These are phyloP conservation scores for Cheilosia grossa DNA, from an alignment of 2,888 invertebrate species.

Conservation along the genomic window DNA sequence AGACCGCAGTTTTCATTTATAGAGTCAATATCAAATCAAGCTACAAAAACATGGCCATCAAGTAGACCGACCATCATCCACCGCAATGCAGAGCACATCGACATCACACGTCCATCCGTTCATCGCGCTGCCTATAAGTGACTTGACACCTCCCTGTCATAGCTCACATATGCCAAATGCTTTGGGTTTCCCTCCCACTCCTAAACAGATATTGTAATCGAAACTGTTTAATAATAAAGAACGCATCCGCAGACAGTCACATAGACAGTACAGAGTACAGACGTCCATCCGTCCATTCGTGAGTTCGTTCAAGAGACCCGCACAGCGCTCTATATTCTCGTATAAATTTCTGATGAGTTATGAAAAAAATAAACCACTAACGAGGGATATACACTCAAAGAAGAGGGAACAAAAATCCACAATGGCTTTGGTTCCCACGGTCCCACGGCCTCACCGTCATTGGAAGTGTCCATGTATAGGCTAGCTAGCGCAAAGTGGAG, in stretches of 20 bases:
- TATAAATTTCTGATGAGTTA: slow-evolving; percentile 71
- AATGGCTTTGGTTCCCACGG: slow-evolving; percentile 71
- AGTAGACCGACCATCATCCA: slow-evolving; percentile 29
- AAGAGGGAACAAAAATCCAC: slow-evolving; percentile 67
- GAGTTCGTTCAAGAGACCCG: slow-evolving; percentile 35
- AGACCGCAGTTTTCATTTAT: slow-evolving; percentile 18
- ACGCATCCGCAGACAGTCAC: slow-evolving; percentile 58
- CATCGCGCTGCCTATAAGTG: slow-evolving; percentile 32
- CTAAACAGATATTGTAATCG: slow-evolving; percentile 47
- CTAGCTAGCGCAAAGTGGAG: slow-evolving; percentile 7
- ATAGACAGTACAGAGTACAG: background rate
- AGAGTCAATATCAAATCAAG: slow-evolving; percentile 61
- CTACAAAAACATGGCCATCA: slow-evolving; percentile 4
- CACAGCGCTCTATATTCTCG: slow-evolving; percentile 50
- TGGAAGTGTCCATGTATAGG: slow-evolving; percentile 47
- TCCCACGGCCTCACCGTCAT: slow-evolving; percentile 49
- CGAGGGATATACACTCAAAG: slow-evolving; percentile 53
- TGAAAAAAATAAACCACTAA: slow-evolving; percentile 28
- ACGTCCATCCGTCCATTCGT: slow-evolving; percentile 34
- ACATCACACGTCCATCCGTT: slow-evolving; percentile 10
- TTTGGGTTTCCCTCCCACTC: slow-evolving; percentile 39
- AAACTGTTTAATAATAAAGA: slow-evolving; percentile 70
- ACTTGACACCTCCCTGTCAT: slow-evolving; percentile 65
- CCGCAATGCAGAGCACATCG: slow-evolving; percentile 32
- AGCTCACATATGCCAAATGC: slow-evolving; percentile 54